A percentile compares a stretch with the other conserved stretches of the same genome.
Conservation (phyloP, 2,888 invertebrate species). For the Exephanes ischioxanthus region DNA sequence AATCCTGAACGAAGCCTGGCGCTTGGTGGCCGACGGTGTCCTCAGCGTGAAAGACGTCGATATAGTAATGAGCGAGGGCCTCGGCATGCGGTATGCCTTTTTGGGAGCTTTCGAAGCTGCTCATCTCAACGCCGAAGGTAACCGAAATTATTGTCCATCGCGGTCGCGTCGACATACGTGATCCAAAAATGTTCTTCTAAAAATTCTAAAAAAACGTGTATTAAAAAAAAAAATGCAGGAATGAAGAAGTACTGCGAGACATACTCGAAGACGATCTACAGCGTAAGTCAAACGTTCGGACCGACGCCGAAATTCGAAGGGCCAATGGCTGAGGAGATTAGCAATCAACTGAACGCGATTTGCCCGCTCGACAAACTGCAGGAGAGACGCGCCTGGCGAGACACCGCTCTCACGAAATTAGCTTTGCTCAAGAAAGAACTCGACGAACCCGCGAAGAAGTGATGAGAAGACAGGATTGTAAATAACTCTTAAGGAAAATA, state of each 20-base stretch:
- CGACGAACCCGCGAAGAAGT: conserved; percentile 80
- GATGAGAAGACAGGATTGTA: conserved; percentile 11
- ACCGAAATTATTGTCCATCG: background rate
- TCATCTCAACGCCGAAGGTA: conserved; percentile 97
- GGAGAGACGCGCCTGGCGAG: conserved; percentile 93
- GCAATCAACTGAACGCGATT: conserved; percentile 90
- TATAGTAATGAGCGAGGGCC: conserved; percentile 96
- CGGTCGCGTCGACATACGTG: background rate
- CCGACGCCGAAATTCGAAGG: conserved; percentile 91
- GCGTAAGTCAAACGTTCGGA: conserved; percentile 91
- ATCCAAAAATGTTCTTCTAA: background rate
- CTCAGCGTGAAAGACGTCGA: conserved; percentile 95
- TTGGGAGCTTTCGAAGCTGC: conserved; percentile 97
- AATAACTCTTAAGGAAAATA: background rate
- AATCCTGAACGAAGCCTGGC: conserved; percentile 96
- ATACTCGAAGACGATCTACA: conserved; percentile 87
- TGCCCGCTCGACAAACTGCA: conserved; percentile 91
- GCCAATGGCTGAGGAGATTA: conserved; percentile 88
- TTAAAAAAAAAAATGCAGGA: conserved; percentile 79
- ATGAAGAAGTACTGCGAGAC: conserved; percentile 88
- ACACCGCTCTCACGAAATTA: conserved; percentile 92
- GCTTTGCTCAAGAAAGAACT: conserved; percentile 92
- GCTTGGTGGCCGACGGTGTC: conserved; percentile 93
- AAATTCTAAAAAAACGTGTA: background rate
- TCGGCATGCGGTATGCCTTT: conserved; percentile 98